Percentiles rank a stretch among this genome's conserved stretches.
phyloP scores from a whole-genome alignment of 2,888 invertebrate species.

The Parthenolecanium corni region DNA sequence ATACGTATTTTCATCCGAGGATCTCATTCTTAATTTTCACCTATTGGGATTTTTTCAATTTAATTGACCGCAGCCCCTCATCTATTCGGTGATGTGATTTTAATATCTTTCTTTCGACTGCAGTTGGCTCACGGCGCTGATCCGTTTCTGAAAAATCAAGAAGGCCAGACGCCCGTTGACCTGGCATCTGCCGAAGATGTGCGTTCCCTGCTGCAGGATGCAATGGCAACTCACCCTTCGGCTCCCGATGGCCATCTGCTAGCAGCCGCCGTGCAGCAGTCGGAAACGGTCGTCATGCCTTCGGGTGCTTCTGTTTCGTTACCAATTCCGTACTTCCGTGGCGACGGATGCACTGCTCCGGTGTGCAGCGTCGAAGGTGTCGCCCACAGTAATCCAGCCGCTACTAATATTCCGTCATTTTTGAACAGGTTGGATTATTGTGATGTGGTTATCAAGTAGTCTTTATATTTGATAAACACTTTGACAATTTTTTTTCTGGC shows the following conservation, averaged over 20 bases:
- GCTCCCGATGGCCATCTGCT: conserved; percentile 34
- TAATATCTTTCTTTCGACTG: neutral
- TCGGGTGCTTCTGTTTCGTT: conserved; percentile 68
- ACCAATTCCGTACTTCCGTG: conserved; percentile 50
- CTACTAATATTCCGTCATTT: conserved; percentile 48
- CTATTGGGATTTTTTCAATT: no score
- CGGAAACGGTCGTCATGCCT: conserved; percentile 70
- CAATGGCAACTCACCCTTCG: conserved; percentile 57
- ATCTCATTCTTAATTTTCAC: no score
- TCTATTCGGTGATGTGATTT: no score
- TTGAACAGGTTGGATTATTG: conserved; percentile 47
- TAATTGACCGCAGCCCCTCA: no score
- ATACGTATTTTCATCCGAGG: no score
- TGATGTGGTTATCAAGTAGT: no score
- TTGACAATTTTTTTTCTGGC: no score
- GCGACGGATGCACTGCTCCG: conserved; percentile 33
- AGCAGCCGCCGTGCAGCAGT: conserved; percentile 42
- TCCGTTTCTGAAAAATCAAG: conserved; percentile 90
- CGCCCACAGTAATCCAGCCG: conserved; percentile 37
- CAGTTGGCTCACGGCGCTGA: conserved; percentile 92
- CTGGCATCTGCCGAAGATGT: conserved; percentile 92
- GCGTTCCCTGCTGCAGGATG: conserved; percentile 79
- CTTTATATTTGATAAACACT: no score
- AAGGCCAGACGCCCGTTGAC: conserved; percentile 88
- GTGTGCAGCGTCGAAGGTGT: conserved; percentile 31